These are phyloP conservation scores for Xylota sylvarum DNA, from an alignment of 2,888 invertebrate genomes.

Conservation along the genomic window DNA sequence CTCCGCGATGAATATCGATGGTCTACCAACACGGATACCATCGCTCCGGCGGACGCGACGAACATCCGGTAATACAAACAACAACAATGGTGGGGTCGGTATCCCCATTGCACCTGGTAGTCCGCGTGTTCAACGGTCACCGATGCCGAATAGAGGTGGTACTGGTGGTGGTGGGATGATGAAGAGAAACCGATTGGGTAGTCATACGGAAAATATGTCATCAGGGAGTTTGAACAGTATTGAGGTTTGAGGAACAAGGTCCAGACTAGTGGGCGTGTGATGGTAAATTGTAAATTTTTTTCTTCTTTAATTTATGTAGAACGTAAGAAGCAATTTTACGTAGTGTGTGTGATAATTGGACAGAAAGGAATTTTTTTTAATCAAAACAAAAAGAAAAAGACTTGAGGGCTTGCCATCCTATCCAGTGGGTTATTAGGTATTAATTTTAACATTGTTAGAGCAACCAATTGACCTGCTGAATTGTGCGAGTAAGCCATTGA, in stretches of 20 bases:
- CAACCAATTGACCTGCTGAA: background rate
- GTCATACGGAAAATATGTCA: slow-evolving; percentile 85
- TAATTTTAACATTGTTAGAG: background rate
- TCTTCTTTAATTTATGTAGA: slow-evolving; percentile 48
- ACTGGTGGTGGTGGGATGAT: slow-evolving; percentile 78
- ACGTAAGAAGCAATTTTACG: slow-evolving; percentile 7
- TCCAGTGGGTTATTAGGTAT: background rate
- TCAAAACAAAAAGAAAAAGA: background rate
- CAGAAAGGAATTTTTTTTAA: slow-evolving; percentile 24
- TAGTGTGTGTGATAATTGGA: slow-evolving; percentile 51
- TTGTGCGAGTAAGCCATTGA: background rate
- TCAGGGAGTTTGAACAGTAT: slow-evolving; percentile 85
- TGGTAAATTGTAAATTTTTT: slow-evolving; percentile 53
- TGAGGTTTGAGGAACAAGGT: slow-evolving; percentile 81
- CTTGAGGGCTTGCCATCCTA: background rate
- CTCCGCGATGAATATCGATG: slow-evolving; percentile 80
- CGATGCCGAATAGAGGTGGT: slow-evolving; percentile 83
- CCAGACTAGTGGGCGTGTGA: slow-evolving; percentile 32
- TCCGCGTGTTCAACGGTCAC: slow-evolving; percentile 84
- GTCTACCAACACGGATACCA: slow-evolving; percentile 81
- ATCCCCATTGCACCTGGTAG: slow-evolving; percentile 83
- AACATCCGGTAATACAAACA: slow-evolving; percentile 81
- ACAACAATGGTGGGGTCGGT: slow-evolving; percentile 81
- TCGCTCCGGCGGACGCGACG: slow-evolving; percentile 83
- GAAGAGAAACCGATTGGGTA: slow-evolving; percentile 84